A percentile compares a stretch with the other conserved stretches of the same genome.
Evolutionary conservation across 2,113 vertebrate species (phyloP).

Genomic region (Archocentrus centrarchus): DNA sequence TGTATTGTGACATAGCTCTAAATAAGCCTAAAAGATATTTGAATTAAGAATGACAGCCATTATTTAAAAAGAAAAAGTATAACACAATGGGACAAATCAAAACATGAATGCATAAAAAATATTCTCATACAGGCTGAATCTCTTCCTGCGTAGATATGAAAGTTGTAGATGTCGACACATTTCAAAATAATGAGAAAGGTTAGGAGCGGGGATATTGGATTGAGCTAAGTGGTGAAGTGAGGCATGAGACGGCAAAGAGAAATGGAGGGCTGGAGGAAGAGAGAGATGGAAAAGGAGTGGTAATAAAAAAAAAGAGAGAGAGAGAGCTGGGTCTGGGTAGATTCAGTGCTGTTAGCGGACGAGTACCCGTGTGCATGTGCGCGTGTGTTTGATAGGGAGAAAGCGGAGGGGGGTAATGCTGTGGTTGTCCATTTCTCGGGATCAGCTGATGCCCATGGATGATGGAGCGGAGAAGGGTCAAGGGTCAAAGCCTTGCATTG

Average conservation of each 20-base stretch:
- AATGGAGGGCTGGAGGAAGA: slow-evolving; percentile 44
- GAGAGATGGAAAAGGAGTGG: slow-evolving; percentile 31
- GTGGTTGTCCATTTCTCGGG: slow-evolving; percentile 66
- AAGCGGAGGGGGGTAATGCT: slow-evolving; percentile 10
- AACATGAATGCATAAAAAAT: slow-evolving; percentile 28
- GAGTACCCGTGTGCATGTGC: slow-evolving; percentile 9
- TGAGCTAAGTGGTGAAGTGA: slow-evolving; percentile 66
- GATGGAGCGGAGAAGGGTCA: slow-evolving; percentile 75
- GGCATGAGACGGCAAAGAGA: slow-evolving; percentile 60
- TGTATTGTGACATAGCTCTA: neutral
- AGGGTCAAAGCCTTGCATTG: slow-evolving; percentile 78
- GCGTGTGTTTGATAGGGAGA: slow-evolving; percentile 20
- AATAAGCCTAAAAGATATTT: neutral
- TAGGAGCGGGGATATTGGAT: slow-evolving; percentile 45
- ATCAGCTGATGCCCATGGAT: slow-evolving; percentile 79
- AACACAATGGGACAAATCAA: slow-evolving; percentile 38
- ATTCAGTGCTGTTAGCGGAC: slow-evolving; percentile 41
- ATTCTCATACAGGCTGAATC: slow-evolving; percentile 15
- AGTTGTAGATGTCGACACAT: slow-evolving; percentile 57
- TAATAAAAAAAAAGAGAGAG: slow-evolving; percentile 33
- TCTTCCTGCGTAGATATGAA: slow-evolving; percentile 41
- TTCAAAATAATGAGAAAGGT: slow-evolving; percentile 68
- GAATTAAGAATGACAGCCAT: slow-evolving; percentile 13
- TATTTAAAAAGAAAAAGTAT: neutral
- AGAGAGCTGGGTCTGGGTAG: slow-evolving; percentile 44